Conservation (phyloP, 2,888 invertebrate species). For the Apotomis betuletana region DNA sequence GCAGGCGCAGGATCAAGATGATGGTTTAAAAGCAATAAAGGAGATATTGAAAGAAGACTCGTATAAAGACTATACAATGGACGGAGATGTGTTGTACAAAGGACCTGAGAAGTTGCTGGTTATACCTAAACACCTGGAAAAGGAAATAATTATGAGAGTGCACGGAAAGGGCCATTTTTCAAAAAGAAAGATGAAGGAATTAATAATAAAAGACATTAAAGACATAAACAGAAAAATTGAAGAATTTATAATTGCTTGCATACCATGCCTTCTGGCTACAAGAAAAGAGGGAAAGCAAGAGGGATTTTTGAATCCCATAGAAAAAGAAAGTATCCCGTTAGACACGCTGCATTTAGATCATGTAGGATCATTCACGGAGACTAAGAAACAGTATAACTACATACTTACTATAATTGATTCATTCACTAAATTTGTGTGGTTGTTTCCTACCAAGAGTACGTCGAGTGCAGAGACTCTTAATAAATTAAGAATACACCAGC, state of each 20-base stretch:
- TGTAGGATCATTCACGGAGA: constrained; percentile 55
- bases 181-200: constrained; percentile 48
- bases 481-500: constrained; percentile 49
- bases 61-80: too few species aligned
- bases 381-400: constrained; percentile 56
- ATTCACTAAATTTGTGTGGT: constrained; percentile 61
- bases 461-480: constrained; percentile 52
- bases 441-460: constrained; percentile 55
- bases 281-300: constrained; percentile 51
- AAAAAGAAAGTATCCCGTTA: constrained; percentile 54
- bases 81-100: too few species aligned
- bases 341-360: constrained; percentile 58
- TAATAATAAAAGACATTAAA: constrained; percentile 51
- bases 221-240: constrained; percentile 43
- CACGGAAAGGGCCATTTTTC: constrained; percentile 59
- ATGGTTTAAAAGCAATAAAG: background rate
- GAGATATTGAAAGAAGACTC: background rate
- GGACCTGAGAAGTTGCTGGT: too few species aligned
- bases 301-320: constrained; percentile 45
- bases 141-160: too few species aligned
- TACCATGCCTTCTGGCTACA: constrained; percentile 47
- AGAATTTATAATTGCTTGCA: constrained; percentile 39
- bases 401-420: constrained; percentile 58
- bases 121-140: too few species aligned
- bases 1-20: background rate